These are phyloP conservation scores for Nowickia ferox DNA, from an alignment of 2,888 invertebrate genomes.

Conservation along the genomic window DNA sequence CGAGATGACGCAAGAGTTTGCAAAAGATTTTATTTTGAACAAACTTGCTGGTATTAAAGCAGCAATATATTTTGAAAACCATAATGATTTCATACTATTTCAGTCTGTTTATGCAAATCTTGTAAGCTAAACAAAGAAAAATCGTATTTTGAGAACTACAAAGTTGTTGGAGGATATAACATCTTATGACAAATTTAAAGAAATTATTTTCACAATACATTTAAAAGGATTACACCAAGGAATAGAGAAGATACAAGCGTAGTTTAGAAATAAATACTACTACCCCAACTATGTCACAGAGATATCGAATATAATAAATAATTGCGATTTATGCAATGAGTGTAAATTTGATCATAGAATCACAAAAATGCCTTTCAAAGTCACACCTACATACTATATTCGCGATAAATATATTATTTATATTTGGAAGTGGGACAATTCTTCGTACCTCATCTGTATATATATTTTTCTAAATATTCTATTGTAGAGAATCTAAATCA, in stretches of 20 bases:
- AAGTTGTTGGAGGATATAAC: no score
- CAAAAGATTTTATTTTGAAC: conserved; percentile 5
- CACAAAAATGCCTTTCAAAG: conserved; percentile 35
- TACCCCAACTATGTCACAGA: conserved; percentile 55
- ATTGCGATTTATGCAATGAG: conserved; percentile 61
- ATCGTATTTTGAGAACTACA: background rate
- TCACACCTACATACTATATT: background rate
- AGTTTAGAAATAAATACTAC: conserved; percentile 43
- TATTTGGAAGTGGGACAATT: conserved; percentile 49
- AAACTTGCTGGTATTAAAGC: conserved; percentile 2
- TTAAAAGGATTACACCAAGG: conserved; percentile 26
- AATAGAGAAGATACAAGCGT: conserved; percentile 47
- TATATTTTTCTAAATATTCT: conserved; percentile 60
- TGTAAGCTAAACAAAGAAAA: conserved; percentile 25
- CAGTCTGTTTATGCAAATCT: conserved; percentile 66
- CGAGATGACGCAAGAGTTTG: background rate
- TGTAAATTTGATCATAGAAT: conserved; percentile 63
- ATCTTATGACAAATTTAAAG: no score
- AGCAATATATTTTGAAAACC: conserved; percentile 71
- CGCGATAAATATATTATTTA: conserved; percentile 39
- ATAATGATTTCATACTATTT: conserved; percentile 73
- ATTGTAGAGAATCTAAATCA: conserved; percentile 27
- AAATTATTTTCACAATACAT: no score
- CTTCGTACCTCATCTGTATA: conserved; percentile 64
- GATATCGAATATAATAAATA: conserved; percentile 62